phyloP scores from a whole-genome alignment of 2,113 vertebrate species.

The Kryptolebias marmoratus region DNA sequence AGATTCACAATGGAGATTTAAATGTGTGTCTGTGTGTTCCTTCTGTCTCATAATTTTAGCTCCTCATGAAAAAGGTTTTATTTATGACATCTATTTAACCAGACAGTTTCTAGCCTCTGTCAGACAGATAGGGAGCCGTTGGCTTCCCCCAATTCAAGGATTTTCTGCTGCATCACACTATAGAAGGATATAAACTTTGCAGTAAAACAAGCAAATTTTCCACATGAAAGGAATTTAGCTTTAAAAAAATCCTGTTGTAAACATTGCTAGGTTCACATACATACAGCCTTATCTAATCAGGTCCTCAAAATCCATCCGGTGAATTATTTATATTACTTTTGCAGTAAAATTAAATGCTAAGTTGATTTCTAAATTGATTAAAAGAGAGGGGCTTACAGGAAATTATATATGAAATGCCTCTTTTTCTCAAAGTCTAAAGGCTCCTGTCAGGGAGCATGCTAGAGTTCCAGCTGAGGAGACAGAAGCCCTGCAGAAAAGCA shows the following conservation, averaged over 20 bases:
- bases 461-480: neutral
- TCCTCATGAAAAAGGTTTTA: conserved; percentile 18
- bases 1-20: neutral
- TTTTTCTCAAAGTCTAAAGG: neutral
- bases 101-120: conserved; percentile 41
- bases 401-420: neutral
- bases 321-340: neutral
- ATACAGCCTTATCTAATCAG: neutral
- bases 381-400: neutral
- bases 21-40: neutral
- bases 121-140: conserved; percentile 6
- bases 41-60: conserved; percentile 13
- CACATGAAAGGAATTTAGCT: conserved; percentile 25
- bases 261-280: neutral
- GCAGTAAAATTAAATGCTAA: neutral
- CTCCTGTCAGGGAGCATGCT: neutral
- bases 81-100: conserved; percentile 20
- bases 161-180: conserved; percentile 4
- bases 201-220: conserved; percentile 34
- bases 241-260: conserved; percentile 10
- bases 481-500: neutral
- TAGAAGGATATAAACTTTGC: conserved; percentile 30
- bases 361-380: neutral
- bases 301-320: neutral
- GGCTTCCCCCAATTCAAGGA: conserved; percentile 13